Evolutionary conservation across 2,113 vertebrate species (phyloP).

Genomic region (Aphyosemion australe): DNA sequence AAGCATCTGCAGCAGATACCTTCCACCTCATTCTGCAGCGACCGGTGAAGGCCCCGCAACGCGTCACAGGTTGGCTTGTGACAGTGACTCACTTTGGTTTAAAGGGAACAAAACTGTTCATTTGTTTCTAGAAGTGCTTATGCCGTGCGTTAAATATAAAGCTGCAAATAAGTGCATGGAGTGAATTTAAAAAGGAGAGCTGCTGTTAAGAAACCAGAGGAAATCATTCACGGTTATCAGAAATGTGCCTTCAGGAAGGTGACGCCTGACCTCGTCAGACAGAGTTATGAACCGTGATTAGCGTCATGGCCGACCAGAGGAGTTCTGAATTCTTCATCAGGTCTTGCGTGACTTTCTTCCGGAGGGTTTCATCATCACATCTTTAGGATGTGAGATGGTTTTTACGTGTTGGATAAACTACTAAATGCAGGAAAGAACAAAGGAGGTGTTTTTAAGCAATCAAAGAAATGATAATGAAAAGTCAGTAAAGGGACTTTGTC

Average conservation of each 20-base stretch:
- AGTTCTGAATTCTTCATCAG: conserved; percentile 22
- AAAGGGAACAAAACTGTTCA: conserved; percentile 21
- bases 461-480: too few relatives aligned
- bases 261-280: conserved; percentile 22
- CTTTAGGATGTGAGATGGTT: background rate
- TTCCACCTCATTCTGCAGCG: conserved; percentile 14
- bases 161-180: conserved; percentile 8
- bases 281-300: conserved; percentile 31
- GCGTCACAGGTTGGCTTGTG: conserved; percentile 35
- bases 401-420: background rate
- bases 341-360: background rate
- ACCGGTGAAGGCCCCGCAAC: background rate
- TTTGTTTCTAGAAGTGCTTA: conserved; percentile 31
- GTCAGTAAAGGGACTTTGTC: too few relatives aligned
- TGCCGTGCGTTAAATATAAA: conserved; percentile 48
- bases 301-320: conserved; percentile 18
- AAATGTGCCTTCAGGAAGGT: conserved; percentile 11
- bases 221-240: conserved; percentile 4
- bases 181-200: background rate
- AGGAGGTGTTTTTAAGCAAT: too few relatives aligned
- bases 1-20: conserved; percentile 14
- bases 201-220: background rate
- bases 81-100: conserved; percentile 49
- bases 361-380: conserved; percentile 13
- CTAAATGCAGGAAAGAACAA: too few relatives aligned